Percentiles rank a stretch among this genome's conserved stretches.
These are phyloP conservation scores for Pterois miles DNA, from an alignment of 2,797 vertebrate genomes.

Conservation along the genomic window DNA sequence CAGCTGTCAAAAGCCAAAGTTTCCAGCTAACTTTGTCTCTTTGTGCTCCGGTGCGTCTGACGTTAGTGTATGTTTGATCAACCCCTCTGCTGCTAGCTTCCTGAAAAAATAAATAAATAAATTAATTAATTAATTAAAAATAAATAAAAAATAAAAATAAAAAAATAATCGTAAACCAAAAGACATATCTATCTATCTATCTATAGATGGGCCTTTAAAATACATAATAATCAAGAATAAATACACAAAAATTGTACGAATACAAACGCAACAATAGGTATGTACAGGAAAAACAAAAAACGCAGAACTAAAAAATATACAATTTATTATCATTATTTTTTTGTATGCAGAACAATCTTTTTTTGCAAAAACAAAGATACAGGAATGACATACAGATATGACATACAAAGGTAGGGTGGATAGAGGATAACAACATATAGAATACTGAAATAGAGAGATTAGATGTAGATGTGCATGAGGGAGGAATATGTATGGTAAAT, in stretches of 20 bases:
- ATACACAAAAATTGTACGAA: not conserved
- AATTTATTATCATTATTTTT: not conserved
- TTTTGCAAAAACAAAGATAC: not conserved
- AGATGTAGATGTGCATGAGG: not conserved
- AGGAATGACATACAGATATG: not conserved
- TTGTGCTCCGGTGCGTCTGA: too few relatives aligned
- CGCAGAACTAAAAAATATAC: not conserved
- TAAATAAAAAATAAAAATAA: too few relatives aligned
- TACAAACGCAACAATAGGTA: not conserved
- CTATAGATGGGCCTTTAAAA: not conserved
- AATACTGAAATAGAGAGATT: not conserved
- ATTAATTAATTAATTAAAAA: too few relatives aligned
- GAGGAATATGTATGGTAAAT: not conserved
- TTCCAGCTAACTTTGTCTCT: too few relatives aligned
- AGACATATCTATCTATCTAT: not conserved
- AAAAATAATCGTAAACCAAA: not conserved
- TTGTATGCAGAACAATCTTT: not conserved
- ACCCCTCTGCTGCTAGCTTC: not conserved
- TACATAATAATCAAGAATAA: not conserved
- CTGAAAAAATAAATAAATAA: too few relatives aligned
- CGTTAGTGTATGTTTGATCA: not conserved
- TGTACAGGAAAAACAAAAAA: not conserved
- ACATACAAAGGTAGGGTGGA: not conserved
- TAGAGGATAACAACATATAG: not conserved
- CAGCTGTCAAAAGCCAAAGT: too few relatives aligned